A percentile compares a stretch with the other conserved stretches of the same genome.
These are phyloP conservation scores for Amblyjoppa proteus DNA, from an alignment of 2,888 invertebrate genomes.

Conservation along the genomic window DNA sequence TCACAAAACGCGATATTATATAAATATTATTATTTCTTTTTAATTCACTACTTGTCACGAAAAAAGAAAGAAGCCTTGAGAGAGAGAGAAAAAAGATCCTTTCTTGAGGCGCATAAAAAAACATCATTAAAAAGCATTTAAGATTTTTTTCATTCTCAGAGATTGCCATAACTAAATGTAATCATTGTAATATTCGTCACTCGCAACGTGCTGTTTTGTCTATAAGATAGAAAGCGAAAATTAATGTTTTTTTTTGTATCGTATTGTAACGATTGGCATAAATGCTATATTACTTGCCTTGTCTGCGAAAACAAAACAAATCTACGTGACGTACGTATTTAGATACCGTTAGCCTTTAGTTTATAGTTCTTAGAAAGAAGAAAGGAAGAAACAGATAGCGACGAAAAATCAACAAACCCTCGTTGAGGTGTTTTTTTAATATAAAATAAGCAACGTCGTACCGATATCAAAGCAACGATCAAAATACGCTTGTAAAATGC, in stretches of 20 bases:
- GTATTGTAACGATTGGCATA: slow-evolving; percentile 28
- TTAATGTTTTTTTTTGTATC: slow-evolving; percentile 14
- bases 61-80: background rate
- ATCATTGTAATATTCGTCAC: slow-evolving; percentile 31
- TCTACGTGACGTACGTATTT: slow-evolving; percentile 42
- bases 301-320: slow-evolving; percentile 22
- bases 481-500: slow-evolving; percentile 85
- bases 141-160: slow-evolving; percentile 44
- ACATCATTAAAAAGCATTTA: slow-evolving; percentile 51
- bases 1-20: background rate
- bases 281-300: slow-evolving; percentile 4
- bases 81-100: slow-evolving; percentile 29
- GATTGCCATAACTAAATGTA: slow-evolving; percentile 58
- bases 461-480: slow-evolving; percentile 85
- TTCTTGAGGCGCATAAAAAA: slow-evolving; percentile 13
- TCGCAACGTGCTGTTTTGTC: slow-evolving; percentile 49
- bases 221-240: slow-evolving; percentile 30
- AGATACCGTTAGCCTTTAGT: slow-evolving; percentile 41
- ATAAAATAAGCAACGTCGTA: slow-evolving; percentile 74
- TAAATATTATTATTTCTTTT: background rate
- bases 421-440: slow-evolving; percentile 31
- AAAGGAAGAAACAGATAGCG: slow-evolving; percentile 46
- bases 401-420: slow-evolving; percentile 48
- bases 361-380: slow-evolving; percentile 40
- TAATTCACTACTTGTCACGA: background rate